Evolutionary conservation across 2,888 invertebrate species (phyloP), one percentile per base, ranked within the genome.

Genomic region (Caenorhabditis drosophilae): DNA sequence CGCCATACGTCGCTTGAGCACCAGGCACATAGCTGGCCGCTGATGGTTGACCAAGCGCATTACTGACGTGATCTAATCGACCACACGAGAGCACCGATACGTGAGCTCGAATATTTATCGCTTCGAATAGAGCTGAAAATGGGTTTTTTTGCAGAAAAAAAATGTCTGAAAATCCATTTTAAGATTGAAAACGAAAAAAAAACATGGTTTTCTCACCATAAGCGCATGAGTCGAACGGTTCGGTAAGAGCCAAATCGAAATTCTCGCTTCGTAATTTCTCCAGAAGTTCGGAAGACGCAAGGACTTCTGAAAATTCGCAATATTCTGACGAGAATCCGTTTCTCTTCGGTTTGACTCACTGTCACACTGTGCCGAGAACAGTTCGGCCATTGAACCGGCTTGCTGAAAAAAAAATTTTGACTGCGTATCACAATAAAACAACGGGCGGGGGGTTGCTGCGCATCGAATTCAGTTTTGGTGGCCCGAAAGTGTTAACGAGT

Each of bases 171-270:
- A n/a, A n/a, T n/a, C n/a, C n/a, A n/a, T n/a, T n/a, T n/a, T n/a
- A n/a, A n/a, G n/a, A n/a, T n/a, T n/a, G n/a, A n/a, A n/a, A n/a
- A n/a, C n/a, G n/a, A n/a, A n/a, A n/a, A n/a, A n/a, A n/a, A n/a
- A n/a, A n/a, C n/a, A n/a, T n/a, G n/a, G n/a, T n/a, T n/a, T n/a
- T n/a, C n/a, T n/a, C n/a, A n/a, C n/a, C 44, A 41, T 64, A 67
- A 12, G 59, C 70, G 46, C 75, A 75, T 0, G 42, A 16, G 49
- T 70, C 68, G 26, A 75, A 73, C 18, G 63, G 64, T 31, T 75
- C 75, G 1, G 60, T 46, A 6, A 75, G 36, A 4, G 59, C 70
- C 18, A 75, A 27, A 54, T 75, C 75, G 49, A 57, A 75, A 4
- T 73, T 67, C 41, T 71, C 69, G 1, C 46, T 57, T 47, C 40